These are phyloP conservation scores for Malurus elegans DNA, from an alignment of 2,113 vertebrate species.

Conservation along the genomic window DNA sequence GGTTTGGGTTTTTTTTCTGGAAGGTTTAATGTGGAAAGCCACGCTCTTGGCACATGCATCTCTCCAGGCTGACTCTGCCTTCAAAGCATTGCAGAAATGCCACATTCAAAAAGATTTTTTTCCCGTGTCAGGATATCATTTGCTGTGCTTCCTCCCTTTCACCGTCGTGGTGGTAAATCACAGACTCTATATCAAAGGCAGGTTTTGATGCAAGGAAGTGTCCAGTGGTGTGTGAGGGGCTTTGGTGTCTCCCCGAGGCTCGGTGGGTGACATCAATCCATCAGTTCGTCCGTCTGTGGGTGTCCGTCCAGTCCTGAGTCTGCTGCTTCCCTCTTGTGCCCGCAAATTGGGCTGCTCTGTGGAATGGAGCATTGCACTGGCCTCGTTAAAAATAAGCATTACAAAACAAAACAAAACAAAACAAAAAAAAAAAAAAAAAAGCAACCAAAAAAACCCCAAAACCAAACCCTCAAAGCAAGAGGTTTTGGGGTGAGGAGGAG, in stretches of 20 bases:
- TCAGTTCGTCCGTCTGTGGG: fast-evolving
- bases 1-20: fast-evolving
- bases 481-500: background rate
- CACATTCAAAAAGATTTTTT: background rate
- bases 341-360: background rate
- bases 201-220: background rate
- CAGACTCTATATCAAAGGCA: background rate
- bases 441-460: too few relatives aligned
- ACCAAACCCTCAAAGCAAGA: background rate
- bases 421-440: too few relatives aligned
- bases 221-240: fast-evolving
- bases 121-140: fast-evolving
- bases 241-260: background rate
- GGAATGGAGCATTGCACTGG: background rate
- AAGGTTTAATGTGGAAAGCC: background rate
- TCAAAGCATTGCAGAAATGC: conserved; percentile 7
- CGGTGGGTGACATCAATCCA: background rate
- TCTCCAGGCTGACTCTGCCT: background rate
- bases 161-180: background rate
- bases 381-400: background rate
- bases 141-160: background rate
- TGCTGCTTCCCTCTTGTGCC: background rate
- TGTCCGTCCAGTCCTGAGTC: background rate
- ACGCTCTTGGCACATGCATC: background rate
- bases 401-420: background rate